Evolutionary conservation across 1,140 invertebrate genomes (phyloP).

Genomic region (Patella vulgata): DNA sequence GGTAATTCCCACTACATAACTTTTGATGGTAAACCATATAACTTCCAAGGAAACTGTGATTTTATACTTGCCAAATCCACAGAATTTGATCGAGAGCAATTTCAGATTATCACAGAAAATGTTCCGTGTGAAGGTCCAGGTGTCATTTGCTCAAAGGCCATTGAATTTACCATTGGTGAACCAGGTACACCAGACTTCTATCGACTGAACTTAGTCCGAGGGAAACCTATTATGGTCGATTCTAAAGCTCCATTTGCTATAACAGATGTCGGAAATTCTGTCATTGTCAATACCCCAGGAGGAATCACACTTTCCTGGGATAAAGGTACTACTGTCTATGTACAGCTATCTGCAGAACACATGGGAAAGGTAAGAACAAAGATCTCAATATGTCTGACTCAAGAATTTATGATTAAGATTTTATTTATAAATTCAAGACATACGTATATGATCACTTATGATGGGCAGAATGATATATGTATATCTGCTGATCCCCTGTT

Average conservation of each 20-base stretch:
- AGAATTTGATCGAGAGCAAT: conserved; percentile 20
- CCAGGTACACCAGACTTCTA: conserved; percentile 47
- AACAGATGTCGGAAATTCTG: conserved; percentile 76
- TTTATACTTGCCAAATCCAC: conserved; percentile 80
- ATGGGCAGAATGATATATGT: too few species aligned
- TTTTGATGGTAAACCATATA: conserved; percentile 84
- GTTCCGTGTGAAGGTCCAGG: conserved; percentile 86
- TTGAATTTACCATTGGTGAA: conserved; percentile 72
- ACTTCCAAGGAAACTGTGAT: conserved; percentile 89
- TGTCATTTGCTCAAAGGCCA: conserved; percentile 86
- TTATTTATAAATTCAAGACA: not conserved
- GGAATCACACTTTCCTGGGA: conserved; percentile 89
- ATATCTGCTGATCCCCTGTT: too few species aligned
- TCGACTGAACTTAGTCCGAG: conserved; percentile 54
- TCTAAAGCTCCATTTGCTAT: conserved; percentile 67
- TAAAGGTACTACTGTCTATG: conserved; percentile 81
- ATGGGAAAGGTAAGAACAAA: conserved; percentile 70
- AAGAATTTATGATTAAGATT: too few species aligned
- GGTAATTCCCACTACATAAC: conserved; percentile 79
- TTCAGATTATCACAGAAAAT: conserved; percentile 71
- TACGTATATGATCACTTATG: not conserved
- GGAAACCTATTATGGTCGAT: conserved; percentile 43
- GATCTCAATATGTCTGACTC: too few species aligned
- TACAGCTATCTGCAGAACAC: conserved; percentile 73
- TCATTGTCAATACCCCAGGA: conserved; percentile 81